Evolutionary conservation across 1,140 invertebrate species (phyloP).

Genomic region (Micrasema longulum): DNA sequence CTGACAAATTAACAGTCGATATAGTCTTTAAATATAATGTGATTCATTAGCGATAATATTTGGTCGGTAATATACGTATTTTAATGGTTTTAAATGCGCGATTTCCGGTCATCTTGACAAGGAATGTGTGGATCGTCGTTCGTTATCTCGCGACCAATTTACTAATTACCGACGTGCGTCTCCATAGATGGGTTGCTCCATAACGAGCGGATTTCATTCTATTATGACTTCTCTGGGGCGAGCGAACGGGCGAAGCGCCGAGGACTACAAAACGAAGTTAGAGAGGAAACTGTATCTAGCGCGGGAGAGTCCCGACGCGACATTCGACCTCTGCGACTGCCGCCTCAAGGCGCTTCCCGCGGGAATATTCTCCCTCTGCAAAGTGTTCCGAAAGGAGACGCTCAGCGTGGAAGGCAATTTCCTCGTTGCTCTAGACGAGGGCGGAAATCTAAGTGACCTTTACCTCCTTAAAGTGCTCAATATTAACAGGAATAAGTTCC

Average conservation of each 20-base stretch:
- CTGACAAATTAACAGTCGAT: neutral
- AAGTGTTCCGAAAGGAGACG: constrained; percentile 80
- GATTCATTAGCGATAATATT: constrained; percentile 9
- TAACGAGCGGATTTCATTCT: constrained; percentile 59
- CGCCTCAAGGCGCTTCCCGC: constrained; percentile 75
- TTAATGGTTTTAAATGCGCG: neutral
- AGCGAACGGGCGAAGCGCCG: constrained; percentile 53
- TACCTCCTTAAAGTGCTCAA: constrained; percentile 77
- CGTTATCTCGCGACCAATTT: constrained; percentile 12
- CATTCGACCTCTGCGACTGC: constrained; percentile 82
- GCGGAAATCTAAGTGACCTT: constrained; percentile 78
- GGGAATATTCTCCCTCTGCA: constrained; percentile 81
- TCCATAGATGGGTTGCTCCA: constrained; percentile 64
- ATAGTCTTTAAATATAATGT: constrained; percentile 6
- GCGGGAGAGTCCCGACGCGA: constrained; percentile 79
- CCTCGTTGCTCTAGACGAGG: constrained; percentile 75
- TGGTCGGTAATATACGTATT: neutral
- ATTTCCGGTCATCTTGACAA: neutral
- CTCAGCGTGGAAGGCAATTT: constrained; percentile 77
- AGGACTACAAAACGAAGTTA: constrained; percentile 70
- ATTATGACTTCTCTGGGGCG: constrained; percentile 63
- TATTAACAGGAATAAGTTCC: constrained; percentile 78
- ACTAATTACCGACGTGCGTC: constrained; percentile 5
- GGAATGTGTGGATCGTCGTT: neutral
- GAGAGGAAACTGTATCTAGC: constrained; percentile 81